Evolutionary conservation across 2,113 vertebrate genomes (phyloP).

Genomic region (Strix uralensis): DNA sequence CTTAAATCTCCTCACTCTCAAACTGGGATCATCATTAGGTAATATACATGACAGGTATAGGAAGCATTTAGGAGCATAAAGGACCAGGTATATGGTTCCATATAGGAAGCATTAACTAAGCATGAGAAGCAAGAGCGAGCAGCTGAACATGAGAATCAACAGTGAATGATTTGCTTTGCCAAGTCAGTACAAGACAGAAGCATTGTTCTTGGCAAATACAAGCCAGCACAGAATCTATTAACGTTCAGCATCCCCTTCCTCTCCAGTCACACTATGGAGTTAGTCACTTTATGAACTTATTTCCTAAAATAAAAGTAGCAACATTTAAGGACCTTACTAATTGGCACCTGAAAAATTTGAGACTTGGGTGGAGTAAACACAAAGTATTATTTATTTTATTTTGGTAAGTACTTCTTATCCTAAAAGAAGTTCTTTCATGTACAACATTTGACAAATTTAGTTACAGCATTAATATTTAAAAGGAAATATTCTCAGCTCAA

Average conservation of each 20-base stretch:
- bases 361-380: background rate
- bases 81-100: background rate
- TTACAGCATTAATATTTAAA: constrained; percentile 84
- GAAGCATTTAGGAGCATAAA: background rate
- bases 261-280: background rate
- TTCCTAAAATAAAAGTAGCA: constrained; percentile 32
- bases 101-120: background rate
- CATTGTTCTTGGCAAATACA: background rate
- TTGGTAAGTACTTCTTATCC: background rate
- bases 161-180: background rate
- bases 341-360: background rate
- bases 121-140: background rate
- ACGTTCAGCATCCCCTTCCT: background rate
- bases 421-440: constrained; percentile 71
- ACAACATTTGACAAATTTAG: constrained; percentile 70
- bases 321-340: background rate
- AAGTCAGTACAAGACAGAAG: background rate
- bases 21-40: background rate
- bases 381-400: constrained; percentile 27
- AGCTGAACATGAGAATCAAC: background rate
- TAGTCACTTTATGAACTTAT: background rate
- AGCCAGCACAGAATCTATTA: background rate
- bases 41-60: background rate
- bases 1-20: background rate
- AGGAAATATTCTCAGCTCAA: constrained; percentile 84